A percentile compares a stretch with the other conserved stretches of the same genome.
These are phyloP conservation scores for Aphis craccivora DNA, from an alignment of 1,140 invertebrate species.

Conservation along the genomic window DNA sequence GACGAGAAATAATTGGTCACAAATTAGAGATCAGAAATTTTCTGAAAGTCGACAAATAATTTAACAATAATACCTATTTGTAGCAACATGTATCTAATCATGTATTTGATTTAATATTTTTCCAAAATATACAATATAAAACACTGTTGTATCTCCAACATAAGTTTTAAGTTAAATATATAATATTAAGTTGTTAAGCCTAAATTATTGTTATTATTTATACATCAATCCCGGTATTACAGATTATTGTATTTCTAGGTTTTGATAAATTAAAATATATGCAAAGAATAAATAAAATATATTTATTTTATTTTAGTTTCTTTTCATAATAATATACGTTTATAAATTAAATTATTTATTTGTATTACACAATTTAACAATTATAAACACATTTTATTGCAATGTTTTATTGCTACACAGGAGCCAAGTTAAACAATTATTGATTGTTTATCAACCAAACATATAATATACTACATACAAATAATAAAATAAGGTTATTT, in stretches of 20 bases:
- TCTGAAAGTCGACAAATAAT: too few relatives aligned
- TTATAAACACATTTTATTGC: neutral
- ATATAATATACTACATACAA: neutral
- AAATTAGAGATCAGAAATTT: too few relatives aligned
- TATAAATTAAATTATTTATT: constrained; percentile 10
- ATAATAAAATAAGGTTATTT: neutral
- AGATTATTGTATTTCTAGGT: neutral
- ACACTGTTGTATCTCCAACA: neutral
- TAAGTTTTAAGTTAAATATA: neutral
- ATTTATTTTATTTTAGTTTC: neutral
- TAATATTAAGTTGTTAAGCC: too few relatives aligned
- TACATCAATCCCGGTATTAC: neutral
- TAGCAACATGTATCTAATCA: neutral
- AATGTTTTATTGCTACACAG: neutral
- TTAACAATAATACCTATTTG: too few relatives aligned
- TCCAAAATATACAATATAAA: neutral
- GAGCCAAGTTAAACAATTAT: neutral
- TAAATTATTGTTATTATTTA: neutral
- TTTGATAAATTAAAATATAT: neutral
- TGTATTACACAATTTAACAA: neutral
- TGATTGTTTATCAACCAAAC: neutral
- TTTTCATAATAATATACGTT: neutral
- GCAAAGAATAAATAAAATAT: constrained; percentile 22
- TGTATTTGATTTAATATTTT: neutral
- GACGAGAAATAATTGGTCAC: too few relatives aligned